These are phyloP conservation scores for Lysandra bellargus DNA, from an alignment of 2,888 invertebrate genomes.

Conservation along the genomic window DNA sequence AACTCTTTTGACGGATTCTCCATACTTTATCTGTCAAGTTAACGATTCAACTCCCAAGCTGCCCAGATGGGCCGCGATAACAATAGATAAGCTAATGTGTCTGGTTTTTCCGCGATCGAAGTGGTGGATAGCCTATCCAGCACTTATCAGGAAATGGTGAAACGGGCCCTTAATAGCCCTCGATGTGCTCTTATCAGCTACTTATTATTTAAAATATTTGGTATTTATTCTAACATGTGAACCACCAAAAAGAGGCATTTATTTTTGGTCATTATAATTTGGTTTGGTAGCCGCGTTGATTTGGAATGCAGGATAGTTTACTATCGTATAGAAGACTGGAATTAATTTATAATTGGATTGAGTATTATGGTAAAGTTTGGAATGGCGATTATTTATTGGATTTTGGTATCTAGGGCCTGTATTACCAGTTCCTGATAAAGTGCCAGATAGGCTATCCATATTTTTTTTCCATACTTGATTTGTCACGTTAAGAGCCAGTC, in stretches of 20 bases:
- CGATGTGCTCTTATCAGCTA: conserved; percentile 13
- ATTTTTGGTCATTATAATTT: background rate
- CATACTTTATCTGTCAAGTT: too few relatives aligned
- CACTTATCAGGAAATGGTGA: too few relatives aligned
- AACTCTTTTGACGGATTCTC: too few relatives aligned
- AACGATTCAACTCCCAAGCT: too few relatives aligned
- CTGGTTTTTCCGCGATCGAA: too few relatives aligned
- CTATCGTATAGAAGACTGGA: conserved; percentile 77
- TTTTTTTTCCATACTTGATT: too few relatives aligned
- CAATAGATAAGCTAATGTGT: too few relatives aligned
- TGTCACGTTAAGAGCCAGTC: too few relatives aligned
- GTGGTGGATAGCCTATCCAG: too few relatives aligned
- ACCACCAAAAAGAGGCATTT: conserved; percentile 22
- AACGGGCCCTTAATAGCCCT: background rate
- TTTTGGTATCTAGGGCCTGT: background rate
- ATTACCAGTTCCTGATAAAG: too few relatives aligned
- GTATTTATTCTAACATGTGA: background rate
- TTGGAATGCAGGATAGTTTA: conserved; percentile 48
- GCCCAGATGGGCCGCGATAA: too few relatives aligned
- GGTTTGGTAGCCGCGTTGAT: background rate
- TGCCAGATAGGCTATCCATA: too few relatives aligned
- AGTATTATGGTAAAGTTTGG: conserved; percentile 17
- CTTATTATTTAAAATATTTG: background rate
- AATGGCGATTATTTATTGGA: background rate
- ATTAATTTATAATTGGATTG: conserved; percentile 58